Conservation (phyloP, 1,140 invertebrate species). For the Megalopta genalis region DNA sequence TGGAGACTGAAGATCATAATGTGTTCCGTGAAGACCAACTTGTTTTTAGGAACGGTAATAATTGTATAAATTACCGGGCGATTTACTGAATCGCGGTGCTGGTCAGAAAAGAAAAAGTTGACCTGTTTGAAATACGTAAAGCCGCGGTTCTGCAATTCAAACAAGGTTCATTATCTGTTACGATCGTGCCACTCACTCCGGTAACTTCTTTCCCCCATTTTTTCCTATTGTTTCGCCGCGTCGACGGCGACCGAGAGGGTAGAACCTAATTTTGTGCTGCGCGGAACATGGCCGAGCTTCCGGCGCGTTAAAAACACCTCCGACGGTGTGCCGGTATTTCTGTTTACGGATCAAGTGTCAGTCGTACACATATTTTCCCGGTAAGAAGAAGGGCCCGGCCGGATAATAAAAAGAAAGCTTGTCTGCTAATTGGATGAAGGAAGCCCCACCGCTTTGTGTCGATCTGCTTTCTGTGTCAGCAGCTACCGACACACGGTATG, state of each 20-base stretch:
- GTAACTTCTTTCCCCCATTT: neutral
- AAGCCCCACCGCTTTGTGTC: constrained; percentile 63
- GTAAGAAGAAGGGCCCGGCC: constrained; percentile 5
- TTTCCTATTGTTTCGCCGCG: neutral
- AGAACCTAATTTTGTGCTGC: neutral
- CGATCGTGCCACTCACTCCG: neutral
- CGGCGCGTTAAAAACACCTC: neutral
- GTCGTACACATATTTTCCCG: constrained; percentile 34
- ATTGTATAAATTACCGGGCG: neutral
- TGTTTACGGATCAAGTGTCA: constrained; percentile 18
- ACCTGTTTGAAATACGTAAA: neutral
- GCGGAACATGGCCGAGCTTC: too few relatives aligned
- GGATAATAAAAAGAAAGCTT: constrained; percentile 64
- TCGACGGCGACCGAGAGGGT: neutral
- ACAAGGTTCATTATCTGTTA: neutral
- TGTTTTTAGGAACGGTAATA: neutral
- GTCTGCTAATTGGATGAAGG: constrained; percentile 73
- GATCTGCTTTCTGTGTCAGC: constrained; percentile 69
- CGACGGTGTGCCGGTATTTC: neutral
- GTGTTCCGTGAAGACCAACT: neutral
- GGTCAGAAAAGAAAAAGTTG: neutral
- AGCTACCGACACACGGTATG: constrained; percentile 18
- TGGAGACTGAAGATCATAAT: neutral
- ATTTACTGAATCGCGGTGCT: neutral
- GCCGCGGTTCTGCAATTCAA: neutral